Evolutionary conservation across 2,797 vertebrate genomes (phyloP).

Genomic region (Moxostoma hubbsi): DNA sequence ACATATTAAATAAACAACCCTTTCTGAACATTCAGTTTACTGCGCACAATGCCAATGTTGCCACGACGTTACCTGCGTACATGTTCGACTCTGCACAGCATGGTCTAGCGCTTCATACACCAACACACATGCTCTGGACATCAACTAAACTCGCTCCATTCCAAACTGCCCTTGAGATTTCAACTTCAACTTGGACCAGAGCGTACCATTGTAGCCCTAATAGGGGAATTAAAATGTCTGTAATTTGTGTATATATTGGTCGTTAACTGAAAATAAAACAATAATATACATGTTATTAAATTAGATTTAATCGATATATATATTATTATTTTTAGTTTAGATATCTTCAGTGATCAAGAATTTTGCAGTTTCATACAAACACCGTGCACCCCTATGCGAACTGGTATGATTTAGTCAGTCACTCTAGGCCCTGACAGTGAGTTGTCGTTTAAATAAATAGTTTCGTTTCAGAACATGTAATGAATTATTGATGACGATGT

Average conservation of each 20-base stretch:
- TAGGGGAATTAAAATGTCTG: conserved; percentile 30
- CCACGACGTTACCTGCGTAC: conserved; percentile 77
- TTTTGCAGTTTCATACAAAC: neutral
- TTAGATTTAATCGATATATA: too few species aligned
- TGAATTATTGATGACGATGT: neutral
- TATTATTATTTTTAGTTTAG: neutral
- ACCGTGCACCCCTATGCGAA: neutral
- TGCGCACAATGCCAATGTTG: neutral
- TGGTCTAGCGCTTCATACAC: conserved; percentile 52
- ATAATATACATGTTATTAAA: too few species aligned
- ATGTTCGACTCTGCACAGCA: conserved; percentile 75
- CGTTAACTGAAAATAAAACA: neutral
- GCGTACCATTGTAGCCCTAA: conserved; percentile 64
- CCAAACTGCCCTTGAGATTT: conserved; percentile 76
- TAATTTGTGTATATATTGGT: neutral
- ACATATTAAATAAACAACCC: neutral
- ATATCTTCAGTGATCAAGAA: neutral
- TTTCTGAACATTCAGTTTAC: neutral
- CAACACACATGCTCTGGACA: neutral
- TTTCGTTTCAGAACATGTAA: neutral
- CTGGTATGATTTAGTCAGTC: conserved; percentile 6
- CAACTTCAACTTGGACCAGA: conserved; percentile 63
- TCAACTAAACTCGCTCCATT: neutral
- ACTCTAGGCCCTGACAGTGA: conserved; percentile 24
- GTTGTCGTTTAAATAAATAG: neutral